Base-by-base conservation (phyloP, 2,888 invertebrate species). In the Masnerella sp. region DNA sequence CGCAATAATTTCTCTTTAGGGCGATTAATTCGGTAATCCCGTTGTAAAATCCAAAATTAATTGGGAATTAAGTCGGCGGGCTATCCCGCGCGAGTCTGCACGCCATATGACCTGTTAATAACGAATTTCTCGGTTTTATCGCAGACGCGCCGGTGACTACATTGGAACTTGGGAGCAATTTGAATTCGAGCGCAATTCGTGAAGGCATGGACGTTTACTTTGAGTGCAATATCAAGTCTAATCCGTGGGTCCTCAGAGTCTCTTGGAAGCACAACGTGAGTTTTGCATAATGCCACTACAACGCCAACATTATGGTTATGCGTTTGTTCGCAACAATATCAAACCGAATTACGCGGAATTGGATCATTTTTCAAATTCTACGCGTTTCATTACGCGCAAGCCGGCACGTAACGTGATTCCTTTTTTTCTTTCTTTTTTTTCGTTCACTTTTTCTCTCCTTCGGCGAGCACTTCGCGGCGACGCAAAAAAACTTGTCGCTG, bases 141-240 rank as follows among this genome's bases (percentile, higher is more conserved):
- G 32, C 90, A 96, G 96, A 95, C 89, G 92, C 93, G 11, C 96
- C 96, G 0, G 91, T 96, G 79, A 94, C 96, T 62, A 92, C 92
- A 7, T 87, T 96, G 78, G 94, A 95, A 83, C 90, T 96, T 78
- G 96, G 96, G 2, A 94, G 95, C 78, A 95, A 92, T 80, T 89
- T 95, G 42, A 93, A 95, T 84, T 92, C 94, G 0, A 91, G 90
- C 73, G 92, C 92, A 79, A 94, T 96, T 82, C 93, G 93, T 80
- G 96, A 96, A 87, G 95, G 95, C 5, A 94, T 94, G 71, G 96
- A 96, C 85, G 95, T 96, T 8, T 96, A 95, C 89, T 96, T 96
- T 85, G 96, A 96, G 86, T 96, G 96, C 89, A 94, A 93, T 87
- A 95, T 96, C 82, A 94, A 93, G 85, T 94, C 96, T 15, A 96